These are phyloP conservation scores for Andrena marginata DNA, from an alignment of 2,888 invertebrate genomes.

Conservation along the genomic window DNA sequence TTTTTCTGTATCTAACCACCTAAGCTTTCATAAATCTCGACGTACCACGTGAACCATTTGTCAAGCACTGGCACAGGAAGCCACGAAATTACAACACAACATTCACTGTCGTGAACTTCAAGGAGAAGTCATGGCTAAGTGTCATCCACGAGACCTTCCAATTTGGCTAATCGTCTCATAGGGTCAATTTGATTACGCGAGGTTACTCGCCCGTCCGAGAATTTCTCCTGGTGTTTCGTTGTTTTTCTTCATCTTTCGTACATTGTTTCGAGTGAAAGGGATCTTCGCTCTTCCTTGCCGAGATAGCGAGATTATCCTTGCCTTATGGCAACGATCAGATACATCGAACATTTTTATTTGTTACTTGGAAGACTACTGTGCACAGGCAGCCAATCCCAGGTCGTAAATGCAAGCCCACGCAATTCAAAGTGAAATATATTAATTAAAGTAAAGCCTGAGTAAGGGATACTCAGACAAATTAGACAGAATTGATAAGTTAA, in stretches of 20 bases:
- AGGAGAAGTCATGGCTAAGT: constrained; percentile 58
- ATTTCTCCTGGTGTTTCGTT: constrained; percentile 34
- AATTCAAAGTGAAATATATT: too few relatives aligned
- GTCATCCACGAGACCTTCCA: constrained; percentile 72
- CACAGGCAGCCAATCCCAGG: too few relatives aligned
- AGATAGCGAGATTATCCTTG: background rate
- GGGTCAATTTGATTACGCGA: constrained; percentile 79
- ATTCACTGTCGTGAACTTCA: constrained; percentile 9
- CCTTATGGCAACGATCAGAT: too few relatives aligned
- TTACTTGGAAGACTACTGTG: too few relatives aligned
- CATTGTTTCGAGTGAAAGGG: background rate
- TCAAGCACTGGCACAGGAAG: background rate
- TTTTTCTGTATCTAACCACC: background rate
- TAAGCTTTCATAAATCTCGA: constrained; percentile 3
- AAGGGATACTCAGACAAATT: too few relatives aligned
- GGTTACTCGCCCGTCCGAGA: constrained; percentile 65
- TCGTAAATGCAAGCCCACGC: too few relatives aligned
- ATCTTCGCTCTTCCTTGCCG: too few relatives aligned
- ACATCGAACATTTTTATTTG: too few relatives aligned
- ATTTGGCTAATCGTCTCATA: constrained; percentile 78
- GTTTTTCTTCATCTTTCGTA: background rate
- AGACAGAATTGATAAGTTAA: too few relatives aligned
- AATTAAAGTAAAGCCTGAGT: too few relatives aligned
- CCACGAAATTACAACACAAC: constrained; percentile 1
- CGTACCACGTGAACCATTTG: background rate